Evolutionary conservation across 1,140 invertebrate genomes (phyloP), one percentile per base, ranked within the genome.

Genomic region (Hylyphantes graminicola): DNA sequence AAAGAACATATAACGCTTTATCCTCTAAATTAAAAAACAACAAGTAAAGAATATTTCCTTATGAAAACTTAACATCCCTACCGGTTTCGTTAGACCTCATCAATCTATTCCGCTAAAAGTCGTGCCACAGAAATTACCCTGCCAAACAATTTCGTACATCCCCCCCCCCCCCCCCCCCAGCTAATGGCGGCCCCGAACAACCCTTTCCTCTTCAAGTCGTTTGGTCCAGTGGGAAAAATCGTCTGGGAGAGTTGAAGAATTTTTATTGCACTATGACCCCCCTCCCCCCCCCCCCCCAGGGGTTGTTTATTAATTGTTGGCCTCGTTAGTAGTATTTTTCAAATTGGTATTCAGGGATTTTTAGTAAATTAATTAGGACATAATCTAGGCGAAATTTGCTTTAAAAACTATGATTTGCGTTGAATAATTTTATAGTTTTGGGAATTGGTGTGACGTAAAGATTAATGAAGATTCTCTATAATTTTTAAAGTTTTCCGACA

Each of bases 81-180:
- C 54, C 13, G 9, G 50, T 15, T 15, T 11, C 73, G 35, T 35
- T 35, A 35, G 35, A 35, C 2, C 35, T 35, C 35, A 35, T 35
- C 35, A 35, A 35, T 35, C 35, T 35, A 35, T 35, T n/a, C 35
- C 35, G 9, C 68, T 53, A 70, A n/a, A 70, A 76, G 74, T 81
- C 79, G 68, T 81, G 78, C 78, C 12, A 35, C 68, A 19, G 54
- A 81, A 81, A 81, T 81, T 81, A 81, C 79, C 50, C 79, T 35
- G 17, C 63, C 63, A 11, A 7, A 10, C 7, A 11, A 48, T 35
- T 35, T 35, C 5, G 35, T 35, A 12, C 17, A 17, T 15, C 67
- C 67, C 67, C 59, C 64, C 15, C 61, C 59, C 9, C 7, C 57
- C 17, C 74, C 73, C 73, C 53, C 74, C 61, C 75, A 17, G 11